Conservation (phyloP, 2,113 vertebrate genomes). For the Castor canadensis region DNA sequence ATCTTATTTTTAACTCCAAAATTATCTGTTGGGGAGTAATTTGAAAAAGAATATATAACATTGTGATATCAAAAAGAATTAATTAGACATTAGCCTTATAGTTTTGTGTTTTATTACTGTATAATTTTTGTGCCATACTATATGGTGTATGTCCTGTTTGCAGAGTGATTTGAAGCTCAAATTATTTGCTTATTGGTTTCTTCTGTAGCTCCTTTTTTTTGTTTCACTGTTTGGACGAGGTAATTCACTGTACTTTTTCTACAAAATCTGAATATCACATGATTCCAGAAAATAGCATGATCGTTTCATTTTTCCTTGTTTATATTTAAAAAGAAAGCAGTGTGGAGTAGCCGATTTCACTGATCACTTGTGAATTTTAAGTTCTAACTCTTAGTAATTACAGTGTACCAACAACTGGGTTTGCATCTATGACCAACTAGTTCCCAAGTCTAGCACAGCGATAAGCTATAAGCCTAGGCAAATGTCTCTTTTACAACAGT, state of each 20-base stretch:
- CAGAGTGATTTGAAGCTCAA: not conserved
- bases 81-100: not conserved
- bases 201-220: not conserved
- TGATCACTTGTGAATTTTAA: slow-evolving; percentile 20
- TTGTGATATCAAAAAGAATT: not conserved
- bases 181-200: not conserved
- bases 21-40: not conserved
- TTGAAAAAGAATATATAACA: not conserved
- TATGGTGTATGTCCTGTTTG: not conserved
- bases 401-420: not conserved
- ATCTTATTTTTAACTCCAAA: slow-evolving; percentile 48
- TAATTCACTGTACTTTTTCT: slow-evolving; percentile 22
- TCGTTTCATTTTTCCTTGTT: not conserved
- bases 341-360: not conserved
- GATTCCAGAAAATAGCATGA: not conserved
- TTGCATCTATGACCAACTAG: too few relatives aligned
- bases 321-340: not conserved
- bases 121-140: not conserved
- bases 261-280: slow-evolving; percentile 6
- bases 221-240: not conserved
- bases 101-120: not conserved
- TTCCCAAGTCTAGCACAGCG: not conserved
- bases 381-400: not conserved
- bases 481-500: not conserved
- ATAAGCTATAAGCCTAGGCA: not conserved